These are phyloP conservation scores for Parasteatoda tepidariorum DNA, from an alignment of 1,140 invertebrate species.

Conservation along the genomic window DNA sequence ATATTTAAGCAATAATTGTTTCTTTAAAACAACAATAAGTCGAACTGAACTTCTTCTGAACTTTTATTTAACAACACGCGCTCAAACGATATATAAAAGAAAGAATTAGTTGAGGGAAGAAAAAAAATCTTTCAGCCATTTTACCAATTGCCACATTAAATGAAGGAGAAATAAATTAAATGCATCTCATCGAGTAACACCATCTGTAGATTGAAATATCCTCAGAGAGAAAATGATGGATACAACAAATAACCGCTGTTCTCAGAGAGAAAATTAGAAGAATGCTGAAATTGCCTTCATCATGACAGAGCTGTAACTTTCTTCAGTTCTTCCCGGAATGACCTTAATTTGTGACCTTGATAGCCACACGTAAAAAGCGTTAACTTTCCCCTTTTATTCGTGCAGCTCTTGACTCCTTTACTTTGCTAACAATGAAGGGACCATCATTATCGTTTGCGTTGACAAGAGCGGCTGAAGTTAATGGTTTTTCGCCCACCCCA, in stretches of 20 bases:
- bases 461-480: conserved; percentile 56
- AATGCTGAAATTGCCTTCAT: conserved; percentile 42
- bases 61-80: too few species aligned
- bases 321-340: conserved; percentile 16
- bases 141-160: too few species aligned
- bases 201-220: too few species aligned
- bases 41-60: too few species aligned
- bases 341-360: conserved; percentile 61
- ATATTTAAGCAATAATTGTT: too few species aligned
- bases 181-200: too few species aligned
- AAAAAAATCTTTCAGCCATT: too few species aligned
- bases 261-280: conserved; percentile 22
- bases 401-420: conserved; percentile 1
- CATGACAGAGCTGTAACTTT: conserved; percentile 23
- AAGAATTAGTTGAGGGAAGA: too few species aligned
- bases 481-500: conserved; percentile 44
- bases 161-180: too few species aligned
- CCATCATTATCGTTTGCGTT: conserved; percentile 56
- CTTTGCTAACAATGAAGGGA: conserved; percentile 49
- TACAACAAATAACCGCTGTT: not conserved
- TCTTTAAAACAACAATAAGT: too few species aligned
- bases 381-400: conserved; percentile 21
- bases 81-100: too few species aligned
- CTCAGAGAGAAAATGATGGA: conserved; percentile 1
- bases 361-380: conserved; percentile 57